Evolutionary conservation across 2,797 vertebrate genomes (phyloP).

Genomic region (Sandelia bainsii): DNA sequence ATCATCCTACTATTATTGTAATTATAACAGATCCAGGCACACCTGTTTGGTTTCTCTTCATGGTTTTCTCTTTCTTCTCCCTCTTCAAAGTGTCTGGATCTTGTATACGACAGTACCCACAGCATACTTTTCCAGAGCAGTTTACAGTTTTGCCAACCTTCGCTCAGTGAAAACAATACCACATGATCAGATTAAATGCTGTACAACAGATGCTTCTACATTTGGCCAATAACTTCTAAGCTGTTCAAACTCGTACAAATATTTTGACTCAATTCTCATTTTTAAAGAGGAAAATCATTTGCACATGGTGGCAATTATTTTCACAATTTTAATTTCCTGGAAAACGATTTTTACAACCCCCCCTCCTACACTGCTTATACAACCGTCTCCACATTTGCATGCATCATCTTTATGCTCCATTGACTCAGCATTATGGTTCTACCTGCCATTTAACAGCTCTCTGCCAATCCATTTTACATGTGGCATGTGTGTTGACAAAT

Average conservation of each 20-base stretch:
- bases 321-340: not conserved
- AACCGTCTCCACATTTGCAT: not conserved
- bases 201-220: not conserved
- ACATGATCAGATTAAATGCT: not conserved
- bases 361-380: not conserved
- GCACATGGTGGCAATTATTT: not conserved
- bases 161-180: not conserved
- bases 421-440: not conserved
- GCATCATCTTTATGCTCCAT: not conserved
- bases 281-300: not conserved
- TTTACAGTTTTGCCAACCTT: not conserved
- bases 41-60: not conserved
- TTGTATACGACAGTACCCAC: not conserved
- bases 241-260: not conserved
- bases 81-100: not conserved
- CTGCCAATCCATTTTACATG: not conserved
- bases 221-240: not conserved
- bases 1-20: not conserved
- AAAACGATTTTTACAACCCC: not conserved
- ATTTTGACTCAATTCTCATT: constrained; percentile 4
- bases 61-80: not conserved
- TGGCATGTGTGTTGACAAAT: not conserved
- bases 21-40: not conserved
- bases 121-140: not conserved
- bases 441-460: not conserved